phyloP scores from a whole-genome alignment of 2,113 vertebrate genomes.

The Agelaius phoeniceus region DNA sequence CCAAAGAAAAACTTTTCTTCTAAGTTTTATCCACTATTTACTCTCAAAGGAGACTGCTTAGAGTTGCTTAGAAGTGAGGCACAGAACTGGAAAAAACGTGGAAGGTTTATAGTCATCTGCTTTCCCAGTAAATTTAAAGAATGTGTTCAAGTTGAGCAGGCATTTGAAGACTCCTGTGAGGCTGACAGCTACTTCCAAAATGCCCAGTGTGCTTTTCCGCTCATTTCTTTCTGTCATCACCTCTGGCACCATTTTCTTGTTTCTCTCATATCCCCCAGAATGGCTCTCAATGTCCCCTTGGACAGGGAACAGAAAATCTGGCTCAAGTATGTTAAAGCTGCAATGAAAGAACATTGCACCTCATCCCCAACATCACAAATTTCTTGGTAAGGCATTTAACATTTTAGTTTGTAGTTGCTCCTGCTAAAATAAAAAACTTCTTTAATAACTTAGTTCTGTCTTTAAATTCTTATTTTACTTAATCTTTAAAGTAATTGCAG shows the following conservation, averaged over 20 bases:
- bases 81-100: background rate
- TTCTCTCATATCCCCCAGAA: background rate
- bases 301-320: background rate
- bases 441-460: background rate
- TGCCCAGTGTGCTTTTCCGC: background rate
- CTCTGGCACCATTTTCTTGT: background rate
- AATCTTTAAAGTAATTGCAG: background rate
- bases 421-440: background rate
- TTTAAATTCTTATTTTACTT: background rate
- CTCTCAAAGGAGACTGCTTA: background rate
- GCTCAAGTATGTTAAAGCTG: background rate
- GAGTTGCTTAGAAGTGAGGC: background rate
- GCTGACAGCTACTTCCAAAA: background rate
- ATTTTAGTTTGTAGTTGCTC: background rate
- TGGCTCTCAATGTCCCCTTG: background rate
- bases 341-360: background rate
- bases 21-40: background rate
- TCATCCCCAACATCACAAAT: background rate
- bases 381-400: background rate
- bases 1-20: background rate
- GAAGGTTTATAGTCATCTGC: background rate
- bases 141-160: background rate
- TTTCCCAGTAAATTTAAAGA: background rate
- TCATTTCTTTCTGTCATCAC: background rate
- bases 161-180: background rate